Evolutionary conservation across 2,113 vertebrate genomes (phyloP).

Genomic region (Archocentrus centrarchus): DNA sequence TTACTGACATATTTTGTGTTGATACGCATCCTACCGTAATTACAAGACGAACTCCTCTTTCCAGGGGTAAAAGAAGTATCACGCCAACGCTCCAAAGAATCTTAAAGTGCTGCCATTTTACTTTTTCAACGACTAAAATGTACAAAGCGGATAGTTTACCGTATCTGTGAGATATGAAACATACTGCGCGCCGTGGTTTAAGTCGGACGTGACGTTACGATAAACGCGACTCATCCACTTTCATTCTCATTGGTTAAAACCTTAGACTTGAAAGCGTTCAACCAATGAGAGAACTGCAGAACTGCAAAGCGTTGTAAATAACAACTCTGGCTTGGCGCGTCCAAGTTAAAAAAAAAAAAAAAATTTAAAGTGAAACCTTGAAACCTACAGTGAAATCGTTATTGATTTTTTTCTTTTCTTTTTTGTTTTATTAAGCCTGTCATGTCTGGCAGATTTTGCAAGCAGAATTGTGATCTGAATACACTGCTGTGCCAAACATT

Average conservation of each 20-base stretch:
- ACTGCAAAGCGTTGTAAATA: conserved; percentile 20
- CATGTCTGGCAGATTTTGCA: too few species aligned
- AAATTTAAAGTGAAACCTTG: too few species aligned
- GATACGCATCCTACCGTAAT: conserved; percentile 45
- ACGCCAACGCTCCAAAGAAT: not conserved
- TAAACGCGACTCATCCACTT: not conserved
- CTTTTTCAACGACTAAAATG: not conserved
- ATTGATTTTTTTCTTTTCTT: too few species aligned
- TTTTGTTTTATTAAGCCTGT: too few species aligned
- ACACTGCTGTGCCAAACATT: too few species aligned
- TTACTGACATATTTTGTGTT: not conserved
- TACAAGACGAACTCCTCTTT: not conserved
- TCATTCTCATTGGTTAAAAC: conserved; percentile 44
- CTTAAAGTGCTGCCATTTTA: not conserved
- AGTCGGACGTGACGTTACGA: conserved; percentile 57
- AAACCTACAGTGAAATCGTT: too few species aligned
- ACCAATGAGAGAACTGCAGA: not conserved
- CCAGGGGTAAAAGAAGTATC: fast-evolving
- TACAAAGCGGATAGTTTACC: not conserved
- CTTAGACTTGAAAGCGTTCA: fast-evolving
- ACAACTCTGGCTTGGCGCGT: conserved; percentile 1
- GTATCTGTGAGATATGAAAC: not conserved
- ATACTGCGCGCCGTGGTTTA: conserved; percentile 42
- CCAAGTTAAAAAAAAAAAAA: not conserved
- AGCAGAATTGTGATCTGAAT: too few species aligned